Evolutionary conservation across 1,140 invertebrate genomes (phyloP).

Genomic region (Eurytemora carolleeae): DNA sequence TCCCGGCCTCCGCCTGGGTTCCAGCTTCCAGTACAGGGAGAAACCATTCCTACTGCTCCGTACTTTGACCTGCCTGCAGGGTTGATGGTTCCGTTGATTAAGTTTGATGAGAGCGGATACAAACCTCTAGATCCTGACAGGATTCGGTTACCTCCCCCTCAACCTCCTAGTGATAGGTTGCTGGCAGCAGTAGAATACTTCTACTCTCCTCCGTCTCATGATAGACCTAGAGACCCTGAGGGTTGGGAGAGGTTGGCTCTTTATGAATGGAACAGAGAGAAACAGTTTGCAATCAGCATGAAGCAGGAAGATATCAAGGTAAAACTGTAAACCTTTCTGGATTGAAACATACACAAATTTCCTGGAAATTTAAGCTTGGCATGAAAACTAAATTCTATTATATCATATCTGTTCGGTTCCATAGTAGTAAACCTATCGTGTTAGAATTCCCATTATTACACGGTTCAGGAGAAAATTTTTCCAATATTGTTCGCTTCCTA

Average conservation of each 20-base stretch:
- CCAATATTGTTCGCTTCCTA: no score
- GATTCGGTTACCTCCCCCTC: conserved; percentile 74
- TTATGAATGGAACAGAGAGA: conserved; percentile 93
- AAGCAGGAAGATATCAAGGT: conserved; percentile 60
- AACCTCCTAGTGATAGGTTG: conserved; percentile 72
- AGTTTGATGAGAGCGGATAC: conserved; percentile 70
- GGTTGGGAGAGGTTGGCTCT: conserved; percentile 93
- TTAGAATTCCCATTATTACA: no score
- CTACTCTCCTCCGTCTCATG: conserved; percentile 76
- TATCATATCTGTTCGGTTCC: no score
- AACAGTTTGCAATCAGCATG: conserved; percentile 65
- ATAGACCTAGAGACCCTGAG: conserved; percentile 79
- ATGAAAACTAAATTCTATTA: conserved; percentile 52
- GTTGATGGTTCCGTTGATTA: conserved; percentile 20
- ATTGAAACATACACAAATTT: no score
- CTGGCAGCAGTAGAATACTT: conserved; percentile 84
- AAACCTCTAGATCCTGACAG: conserved; percentile 66
- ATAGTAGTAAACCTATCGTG: no score
- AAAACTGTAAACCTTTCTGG: no score
- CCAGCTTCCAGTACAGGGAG: conserved; percentile 22
- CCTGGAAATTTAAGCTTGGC: no score
- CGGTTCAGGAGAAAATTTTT: no score
- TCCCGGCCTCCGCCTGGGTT: conserved; percentile 66
- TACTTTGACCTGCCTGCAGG: conserved; percentile 83
- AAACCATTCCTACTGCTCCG: conserved; percentile 57